Evolutionary conservation across 2,797 vertebrate genomes (phyloP).

Genomic region (Cygnus olor): DNA sequence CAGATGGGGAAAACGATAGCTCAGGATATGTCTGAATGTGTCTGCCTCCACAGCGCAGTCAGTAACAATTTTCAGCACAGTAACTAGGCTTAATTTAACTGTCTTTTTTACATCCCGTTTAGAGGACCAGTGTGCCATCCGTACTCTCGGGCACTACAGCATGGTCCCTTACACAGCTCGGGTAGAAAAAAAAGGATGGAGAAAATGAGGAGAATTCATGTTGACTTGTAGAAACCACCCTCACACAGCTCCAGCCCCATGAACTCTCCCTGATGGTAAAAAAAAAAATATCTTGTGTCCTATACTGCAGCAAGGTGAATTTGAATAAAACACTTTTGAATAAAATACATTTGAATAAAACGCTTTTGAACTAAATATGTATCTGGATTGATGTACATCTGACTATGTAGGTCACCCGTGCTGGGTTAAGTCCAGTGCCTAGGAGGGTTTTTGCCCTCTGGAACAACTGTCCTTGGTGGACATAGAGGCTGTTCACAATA

Average conservation of each 20-base stretch:
- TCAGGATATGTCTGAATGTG: background rate
- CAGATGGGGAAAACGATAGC: background rate
- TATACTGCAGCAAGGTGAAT: background rate
- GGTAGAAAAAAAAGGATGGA: background rate
- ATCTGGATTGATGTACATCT: background rate
- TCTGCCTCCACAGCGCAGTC: background rate
- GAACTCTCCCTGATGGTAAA: background rate
- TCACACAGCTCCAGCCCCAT: too few relatives aligned
- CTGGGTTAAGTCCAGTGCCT: background rate
- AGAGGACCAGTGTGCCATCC: rapidly evolving
- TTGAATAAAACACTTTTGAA: background rate
- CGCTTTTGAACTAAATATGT: background rate
- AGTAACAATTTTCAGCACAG: background rate
- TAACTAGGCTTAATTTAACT: background rate
- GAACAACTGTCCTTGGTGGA: background rate
- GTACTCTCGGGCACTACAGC: background rate
- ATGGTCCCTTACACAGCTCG: background rate
- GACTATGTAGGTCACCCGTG: background rate
- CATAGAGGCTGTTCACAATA: background rate
- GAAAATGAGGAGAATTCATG: background rate
- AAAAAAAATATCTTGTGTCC: background rate
- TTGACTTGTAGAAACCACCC: background rate
- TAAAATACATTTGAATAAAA: background rate
- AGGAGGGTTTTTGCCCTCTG: background rate
- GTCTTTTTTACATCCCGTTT: background rate